phyloP scores from a whole-genome alignment of 2,113 vertebrate genomes.

The Eurystomus gularis region DNA sequence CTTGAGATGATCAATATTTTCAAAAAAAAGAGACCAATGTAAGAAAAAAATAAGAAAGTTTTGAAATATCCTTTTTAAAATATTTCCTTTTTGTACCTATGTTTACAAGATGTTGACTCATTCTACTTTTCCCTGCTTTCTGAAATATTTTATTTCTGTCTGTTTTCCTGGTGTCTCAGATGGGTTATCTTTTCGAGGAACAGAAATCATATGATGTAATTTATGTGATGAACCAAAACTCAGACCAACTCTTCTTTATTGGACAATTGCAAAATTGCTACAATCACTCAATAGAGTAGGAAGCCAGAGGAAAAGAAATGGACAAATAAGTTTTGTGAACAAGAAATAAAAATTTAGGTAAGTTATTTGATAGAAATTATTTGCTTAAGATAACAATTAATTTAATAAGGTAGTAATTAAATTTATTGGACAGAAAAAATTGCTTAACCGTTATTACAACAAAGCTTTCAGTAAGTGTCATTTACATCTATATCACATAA shows the following conservation, averaged over 20 bases:
- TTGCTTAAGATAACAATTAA: background rate
- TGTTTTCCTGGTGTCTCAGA: background rate
- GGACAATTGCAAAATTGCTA: background rate
- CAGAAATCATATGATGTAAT: background rate
- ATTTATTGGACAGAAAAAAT: background rate
- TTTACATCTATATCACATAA: background rate
- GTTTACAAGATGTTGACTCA: background rate
- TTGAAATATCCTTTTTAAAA: background rate
- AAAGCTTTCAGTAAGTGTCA: background rate
- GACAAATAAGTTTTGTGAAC: background rate
- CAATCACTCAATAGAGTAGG: background rate
- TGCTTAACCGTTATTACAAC: background rate
- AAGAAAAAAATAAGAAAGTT: background rate
- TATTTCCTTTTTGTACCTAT: background rate
- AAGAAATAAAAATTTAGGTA: background rate
- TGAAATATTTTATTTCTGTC: background rate
- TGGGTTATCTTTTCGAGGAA: background rate
- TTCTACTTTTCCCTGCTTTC: background rate
- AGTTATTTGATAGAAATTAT: background rate
- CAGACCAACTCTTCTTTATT: background rate
- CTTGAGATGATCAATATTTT: background rate
- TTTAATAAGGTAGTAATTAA: background rate
- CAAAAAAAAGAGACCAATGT: rapidly evolving
- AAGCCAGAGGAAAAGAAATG: background rate
- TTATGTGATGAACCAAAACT: background rate